Base-by-base conservation (phyloP, 2,888 invertebrate genomes). In the Danaus chrysippus region DNA sequence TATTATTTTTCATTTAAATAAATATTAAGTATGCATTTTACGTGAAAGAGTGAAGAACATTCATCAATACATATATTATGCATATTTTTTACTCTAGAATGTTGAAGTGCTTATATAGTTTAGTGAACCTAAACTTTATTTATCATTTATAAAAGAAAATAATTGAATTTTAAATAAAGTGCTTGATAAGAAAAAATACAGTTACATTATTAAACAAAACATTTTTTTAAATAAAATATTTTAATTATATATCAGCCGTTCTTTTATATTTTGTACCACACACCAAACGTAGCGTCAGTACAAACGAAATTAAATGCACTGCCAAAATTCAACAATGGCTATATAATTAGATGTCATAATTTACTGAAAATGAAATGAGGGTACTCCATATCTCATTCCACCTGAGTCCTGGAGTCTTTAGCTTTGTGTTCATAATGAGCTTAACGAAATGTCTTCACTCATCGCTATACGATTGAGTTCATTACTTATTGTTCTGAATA, bases 341-440 rank as follows among this genome's bases (percentile, higher is more conserved):
- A 76, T 79, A 79, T 89, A 87, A 88, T 89, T 87, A 87, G 83
- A 84, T 76, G 80, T 81, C 83, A 86, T 86, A 83, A 84, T 86
- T 84, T 78, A 83, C 78, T 75, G 77, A 65, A 74, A 74, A 69
- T 66, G 75, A 75, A 73, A 69, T 59, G 73, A 71, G 71, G 68
- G 69, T 58, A 64, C 72, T 71, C 61, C 66, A 70, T 69, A 68
- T 66, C 77, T 76, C 79, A 79, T 79, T 77, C 76, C 76, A 81
- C 83, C 77, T 81, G 78, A 58, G 68, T 65, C 61, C 63, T 63
- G 64, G 64, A 67, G 68, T 59, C 64, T 62, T 60, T 54, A 59
- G 56, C 59, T 54, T 66, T 63, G 63, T 68, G 57, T 54, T 52
- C 44, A 54, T 67, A 63, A 67, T 65, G 61, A 65, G 60, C 63